Percentiles rank a stretch among this genome's conserved stretches.
Conservation (phyloP, 2,113 vertebrate species). For the Lepus americanus region DNA sequence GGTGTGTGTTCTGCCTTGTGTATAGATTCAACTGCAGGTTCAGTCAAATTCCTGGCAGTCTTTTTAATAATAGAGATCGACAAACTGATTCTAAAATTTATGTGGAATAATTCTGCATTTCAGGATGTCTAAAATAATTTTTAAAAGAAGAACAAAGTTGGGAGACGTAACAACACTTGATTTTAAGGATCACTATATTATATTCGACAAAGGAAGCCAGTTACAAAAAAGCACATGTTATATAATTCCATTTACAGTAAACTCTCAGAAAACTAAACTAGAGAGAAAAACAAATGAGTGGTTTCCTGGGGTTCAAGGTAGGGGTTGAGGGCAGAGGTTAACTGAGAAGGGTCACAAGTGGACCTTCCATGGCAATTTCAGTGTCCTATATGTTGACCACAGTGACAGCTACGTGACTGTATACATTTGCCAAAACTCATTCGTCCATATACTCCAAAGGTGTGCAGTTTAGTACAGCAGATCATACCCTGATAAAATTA, state of each 20-base stretch:
- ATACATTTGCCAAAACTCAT: background rate
- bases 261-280: background rate
- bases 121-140: background rate
- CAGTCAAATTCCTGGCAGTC: background rate
- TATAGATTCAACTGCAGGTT: background rate
- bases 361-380: background rate
- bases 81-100: background rate
- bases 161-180: background rate
- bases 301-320: background rate
- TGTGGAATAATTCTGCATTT: background rate
- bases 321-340: background rate
- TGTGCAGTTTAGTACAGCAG: background rate
- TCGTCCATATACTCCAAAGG: background rate
- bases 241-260: background rate
- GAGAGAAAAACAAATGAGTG: background rate
- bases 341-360: background rate
- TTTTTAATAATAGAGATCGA: background rate
- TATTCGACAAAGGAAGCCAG: background rate
- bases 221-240: background rate
- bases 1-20: background rate
- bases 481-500: background rate
- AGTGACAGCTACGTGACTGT: background rate
- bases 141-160: background rate
- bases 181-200: conserved; percentile 5
- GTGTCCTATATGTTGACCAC: background rate